phyloP scores from a whole-genome alignment of 2,797 vertebrate species.

The Hemitrygon akajei region DNA sequence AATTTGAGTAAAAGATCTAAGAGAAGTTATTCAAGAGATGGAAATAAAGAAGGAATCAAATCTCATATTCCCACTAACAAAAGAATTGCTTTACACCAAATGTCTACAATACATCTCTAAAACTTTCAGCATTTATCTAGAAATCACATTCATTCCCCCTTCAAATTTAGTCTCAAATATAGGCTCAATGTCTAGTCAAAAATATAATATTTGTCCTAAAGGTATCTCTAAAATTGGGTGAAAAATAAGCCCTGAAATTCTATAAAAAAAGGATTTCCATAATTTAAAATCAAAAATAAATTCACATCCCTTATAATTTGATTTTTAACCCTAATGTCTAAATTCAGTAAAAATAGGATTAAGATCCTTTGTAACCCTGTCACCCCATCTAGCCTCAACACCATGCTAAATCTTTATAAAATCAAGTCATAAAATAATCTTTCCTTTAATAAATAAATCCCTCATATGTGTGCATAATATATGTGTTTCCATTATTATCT shows the following conservation, averaged over 20 bases:
- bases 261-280: slow-evolving; percentile 25
- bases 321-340: neutral
- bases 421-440: slow-evolving; percentile 34
- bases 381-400: neutral
- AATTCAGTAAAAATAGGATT: neutral
- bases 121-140: neutral
- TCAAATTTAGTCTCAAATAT: neutral
- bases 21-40: neutral
- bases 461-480: neutral
- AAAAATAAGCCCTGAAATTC: neutral
- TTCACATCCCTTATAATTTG: neutral
- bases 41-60: neutral
- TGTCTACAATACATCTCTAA: neutral
- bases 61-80: neutral
- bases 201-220: slow-evolving; percentile 13
- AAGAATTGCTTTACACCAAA: neutral
- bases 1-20: too few relatives aligned
- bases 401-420: neutral
- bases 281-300: slow-evolving; percentile 18
- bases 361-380: neutral
- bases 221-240: neutral
- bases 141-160: neutral
- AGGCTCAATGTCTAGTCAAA: neutral
- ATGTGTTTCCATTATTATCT: neutral
- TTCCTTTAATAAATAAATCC: slow-evolving; percentile 32